Evolutionary conservation across 2,113 vertebrate genomes (phyloP).

Genomic region (Neodon shergylaensis): DNA sequence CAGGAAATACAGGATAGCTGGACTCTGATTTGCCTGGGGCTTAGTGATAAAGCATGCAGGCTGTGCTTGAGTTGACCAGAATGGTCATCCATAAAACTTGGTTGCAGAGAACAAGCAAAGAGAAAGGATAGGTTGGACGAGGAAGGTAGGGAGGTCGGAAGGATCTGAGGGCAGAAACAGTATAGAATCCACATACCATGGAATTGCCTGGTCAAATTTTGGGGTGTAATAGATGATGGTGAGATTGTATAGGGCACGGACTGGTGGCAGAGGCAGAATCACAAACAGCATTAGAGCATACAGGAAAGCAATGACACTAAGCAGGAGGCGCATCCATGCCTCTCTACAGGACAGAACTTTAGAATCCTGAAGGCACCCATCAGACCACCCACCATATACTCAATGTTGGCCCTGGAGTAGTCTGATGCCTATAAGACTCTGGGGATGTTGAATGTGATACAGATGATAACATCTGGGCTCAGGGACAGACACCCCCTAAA

Average conservation of each 20-base stretch:
- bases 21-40: not conserved
- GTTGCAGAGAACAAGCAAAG: not conserved
- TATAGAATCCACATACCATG: conserved; percentile 79
- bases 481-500: not conserved
- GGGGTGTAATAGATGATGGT: conserved; percentile 95
- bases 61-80: not conserved
- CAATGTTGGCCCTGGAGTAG: no score
- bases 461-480: not conserved
- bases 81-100: not conserved
- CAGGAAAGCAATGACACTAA: conserved; percentile 60
- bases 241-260: conserved; percentile 95
- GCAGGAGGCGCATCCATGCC: not conserved
- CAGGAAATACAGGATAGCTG: not conserved
- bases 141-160: no score
- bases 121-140: not conserved
- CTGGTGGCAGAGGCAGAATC: conserved; percentile 79
- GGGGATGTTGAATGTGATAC: not conserved
- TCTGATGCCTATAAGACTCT: not conserved
- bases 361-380: accelerated
- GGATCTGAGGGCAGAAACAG: no score
- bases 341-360: not conserved
- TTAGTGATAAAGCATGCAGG: not conserved
- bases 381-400: not conserved
- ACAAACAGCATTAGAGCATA: conserved; percentile 89
- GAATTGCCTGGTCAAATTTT: conserved; percentile 92